Evolutionary conservation across 2,888 invertebrate genomes (phyloP), one percentile per base, ranked within the genome.

Genomic region (Andrena trimmerana): DNA sequence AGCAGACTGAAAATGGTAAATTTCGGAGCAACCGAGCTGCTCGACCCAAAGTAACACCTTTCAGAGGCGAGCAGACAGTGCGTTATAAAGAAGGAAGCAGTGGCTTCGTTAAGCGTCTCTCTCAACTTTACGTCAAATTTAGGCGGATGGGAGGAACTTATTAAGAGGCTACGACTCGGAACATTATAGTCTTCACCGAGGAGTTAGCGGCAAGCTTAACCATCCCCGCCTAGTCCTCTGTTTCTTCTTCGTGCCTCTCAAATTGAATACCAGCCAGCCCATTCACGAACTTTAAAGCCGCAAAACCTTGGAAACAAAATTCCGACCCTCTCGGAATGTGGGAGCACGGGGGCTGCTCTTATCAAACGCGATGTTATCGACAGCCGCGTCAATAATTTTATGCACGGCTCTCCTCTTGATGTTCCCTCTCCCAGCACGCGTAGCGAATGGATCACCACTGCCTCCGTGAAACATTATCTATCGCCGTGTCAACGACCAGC

Each of bases 341-440:
- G 20, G 29, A 31, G 27, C 13, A 6, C 7, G 33, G 76, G 10
- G 52, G 42, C 65, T 66, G 69, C 57, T 16, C 71, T 81, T 81
- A 77, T 70, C 81, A 31, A 63, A 72, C 13, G 33, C 59, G 50
- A 52, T 59, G 79, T 59, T 76, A 86, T 86, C 82, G 84, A 86
- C 84, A 84, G 84, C 52, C 65, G 79, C 76, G 84, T 71, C 86
- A 75, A 87, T 86, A 84, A 84, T 86, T 86, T 86, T 77, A 68
- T 68, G 79, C 78, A 31, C 24, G 16, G 42, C 29, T 27, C 50
- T 59, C 36, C 33, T 3, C 4, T 29, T 20, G 31, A 20, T 20
- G 50, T 54, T 33, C 48, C 33, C 63, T 71, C 54, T 31, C 48
- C 33, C 33, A 70, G 54, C 63, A 10, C 33, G 48, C 66, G 60